Evolutionary conservation across 2,888 invertebrate genomes (phyloP).

Genomic region (Nomada hirtipes): DNA sequence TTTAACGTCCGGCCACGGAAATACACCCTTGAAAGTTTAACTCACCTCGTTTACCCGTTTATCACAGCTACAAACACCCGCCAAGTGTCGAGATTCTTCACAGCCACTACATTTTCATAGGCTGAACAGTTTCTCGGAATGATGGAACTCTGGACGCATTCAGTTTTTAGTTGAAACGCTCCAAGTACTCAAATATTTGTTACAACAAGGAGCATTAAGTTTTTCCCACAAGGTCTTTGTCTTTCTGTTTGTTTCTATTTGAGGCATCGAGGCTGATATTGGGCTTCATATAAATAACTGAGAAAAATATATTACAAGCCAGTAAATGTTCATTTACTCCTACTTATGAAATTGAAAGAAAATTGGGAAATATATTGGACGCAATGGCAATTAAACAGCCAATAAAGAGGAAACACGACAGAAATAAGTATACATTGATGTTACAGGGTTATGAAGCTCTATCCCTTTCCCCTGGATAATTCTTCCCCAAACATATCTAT

Average conservation of each 20-base stretch:
- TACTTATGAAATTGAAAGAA: not conserved
- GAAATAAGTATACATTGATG: not conserved
- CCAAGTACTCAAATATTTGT: too few relatives aligned
- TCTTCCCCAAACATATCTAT: not conserved
- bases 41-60: conserved; percentile 53
- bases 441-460: not conserved
- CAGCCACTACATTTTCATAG: conserved; percentile 25
- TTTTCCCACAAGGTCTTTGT: too few relatives aligned
- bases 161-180: not conserved
- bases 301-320: too few relatives aligned
- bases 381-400: not conserved
- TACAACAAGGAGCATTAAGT: too few relatives aligned
- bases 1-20: conserved; percentile 61
- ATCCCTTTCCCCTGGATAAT: not conserved
- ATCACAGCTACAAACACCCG: conserved; percentile 43
- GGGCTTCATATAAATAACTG: too few relatives aligned
- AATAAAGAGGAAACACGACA: not conserved
- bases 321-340: too few relatives aligned
- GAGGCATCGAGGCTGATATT: too few relatives aligned
- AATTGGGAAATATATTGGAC: not conserved
- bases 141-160: too few relatives aligned
- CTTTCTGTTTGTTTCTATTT: too few relatives aligned
- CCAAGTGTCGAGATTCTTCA: conserved; percentile 12
- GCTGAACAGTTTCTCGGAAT: not conserved
- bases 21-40: conserved; percentile 61